Evolutionary conservation across 2,113 vertebrate species (phyloP), one percentile per base, ranked within the genome.

Genomic region (Astur gentilis): DNA sequence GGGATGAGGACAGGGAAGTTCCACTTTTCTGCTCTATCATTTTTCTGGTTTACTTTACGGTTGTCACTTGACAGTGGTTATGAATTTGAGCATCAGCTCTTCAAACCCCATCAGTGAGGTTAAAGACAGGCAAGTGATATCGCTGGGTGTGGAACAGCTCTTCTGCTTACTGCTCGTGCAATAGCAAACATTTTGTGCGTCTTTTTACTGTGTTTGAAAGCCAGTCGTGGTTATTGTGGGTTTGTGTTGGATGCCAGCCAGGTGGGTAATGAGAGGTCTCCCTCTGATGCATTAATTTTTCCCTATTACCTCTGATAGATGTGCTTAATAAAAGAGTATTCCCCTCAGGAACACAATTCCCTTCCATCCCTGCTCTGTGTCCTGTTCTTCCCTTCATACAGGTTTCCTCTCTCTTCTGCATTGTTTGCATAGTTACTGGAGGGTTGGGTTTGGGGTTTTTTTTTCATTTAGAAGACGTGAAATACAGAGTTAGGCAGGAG

Each of bases 11-110:
- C 47, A 9, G 22, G 17, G 42, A 34, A 22, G 22, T 62, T 44
- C 79, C 3, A 0, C 20, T 3, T 54, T 10, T 34, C 27, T 49
- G 21, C 55, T 42, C 16, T 49, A 1, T 47, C 10, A 0, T 16
- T 67, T 14, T 34, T 8, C 31, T 55, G 16, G 23, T 66, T 20
- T 18, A 11, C 32, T 31, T n/a, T 4, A 4, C 20, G 64, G 2
- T 21, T 65, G 25, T 38, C 1, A 26, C 18, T 13, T 49, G 49
- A 15, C 3, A 17, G 21, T 6, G 49, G 42, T 66, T n/a, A 9
- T 27, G 50, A 69, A 70, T 49, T 77, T 20, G 50, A 75, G 34
- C 64, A 26, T 64, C 38, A 29, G 34, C 85, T 83, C 75, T 71
- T 78, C 62, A 34, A 2, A 22, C 12, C 42, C 26, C 54, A 2